phyloP scores from a whole-genome alignment of 2,113 vertebrate genomes.

The Oreochromis tanganicae region DNA sequence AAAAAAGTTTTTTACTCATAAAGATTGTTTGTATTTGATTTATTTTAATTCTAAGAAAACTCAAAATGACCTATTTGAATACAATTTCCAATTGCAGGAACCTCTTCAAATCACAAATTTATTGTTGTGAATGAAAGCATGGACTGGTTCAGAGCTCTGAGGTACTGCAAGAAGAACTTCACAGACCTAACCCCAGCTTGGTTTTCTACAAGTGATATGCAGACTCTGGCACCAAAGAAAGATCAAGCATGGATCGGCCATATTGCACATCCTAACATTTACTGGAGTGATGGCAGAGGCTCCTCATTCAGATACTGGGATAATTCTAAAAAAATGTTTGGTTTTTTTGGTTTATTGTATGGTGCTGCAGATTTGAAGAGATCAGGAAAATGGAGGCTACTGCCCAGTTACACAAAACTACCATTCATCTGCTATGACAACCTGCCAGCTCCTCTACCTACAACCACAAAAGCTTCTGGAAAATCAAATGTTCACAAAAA shows the following conservation, averaged over 20 bases:
- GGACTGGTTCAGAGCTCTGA: neutral
- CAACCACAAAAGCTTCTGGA: rapidly evolving
- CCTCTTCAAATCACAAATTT: rapidly evolving
- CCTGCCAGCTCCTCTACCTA: rapidly evolving
- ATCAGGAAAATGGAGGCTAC: neutral
- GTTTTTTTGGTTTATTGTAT: neutral
- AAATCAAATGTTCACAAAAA: neutral
- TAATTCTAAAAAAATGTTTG: neutral
- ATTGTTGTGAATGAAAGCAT: rapidly evolving
- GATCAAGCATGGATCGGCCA: rapidly evolving
- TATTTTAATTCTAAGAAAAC: neutral
- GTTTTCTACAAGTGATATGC: rapidly evolving
- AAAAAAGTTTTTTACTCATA: neutral
- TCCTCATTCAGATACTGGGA: neutral
- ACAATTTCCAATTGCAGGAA: rapidly evolving
- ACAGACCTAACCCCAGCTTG: neutral
- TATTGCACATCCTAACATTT: neutral
- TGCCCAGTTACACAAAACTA: neutral
- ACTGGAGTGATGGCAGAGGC: neutral
- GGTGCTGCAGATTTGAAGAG: neutral
- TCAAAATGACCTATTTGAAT: neutral
- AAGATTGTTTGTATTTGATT: neutral
- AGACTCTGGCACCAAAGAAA: rapidly evolving
- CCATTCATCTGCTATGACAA: neutral
- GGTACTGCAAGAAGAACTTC: neutral